phyloP scores from a whole-genome alignment of 2,797 vertebrate species.

The Orientallactaga sibirica region DNA sequence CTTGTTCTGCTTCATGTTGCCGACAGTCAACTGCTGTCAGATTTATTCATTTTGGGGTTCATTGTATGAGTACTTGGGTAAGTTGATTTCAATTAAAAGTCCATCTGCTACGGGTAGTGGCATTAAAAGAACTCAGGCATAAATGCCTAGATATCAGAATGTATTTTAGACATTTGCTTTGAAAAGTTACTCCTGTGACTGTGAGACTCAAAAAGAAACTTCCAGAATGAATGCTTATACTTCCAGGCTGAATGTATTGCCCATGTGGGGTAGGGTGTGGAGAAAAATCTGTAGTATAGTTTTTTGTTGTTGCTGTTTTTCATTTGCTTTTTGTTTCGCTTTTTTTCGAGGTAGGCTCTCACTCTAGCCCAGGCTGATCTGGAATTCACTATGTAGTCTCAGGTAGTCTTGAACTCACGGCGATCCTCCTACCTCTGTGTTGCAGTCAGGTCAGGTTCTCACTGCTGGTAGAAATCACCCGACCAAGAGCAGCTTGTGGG shows the following conservation, averaged over 20 bases:
- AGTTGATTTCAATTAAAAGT: slow-evolving; percentile 15
- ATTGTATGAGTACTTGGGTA: neutral
- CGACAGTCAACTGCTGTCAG: slow-evolving; percentile 47
- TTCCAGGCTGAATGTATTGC: slow-evolving; percentile 67
- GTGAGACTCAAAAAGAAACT: slow-evolving; percentile 76
- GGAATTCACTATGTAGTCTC: no score
- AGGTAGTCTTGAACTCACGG: no score
- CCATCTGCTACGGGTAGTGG: neutral
- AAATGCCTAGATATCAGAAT: neutral
- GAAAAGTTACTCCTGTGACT: slow-evolving; percentile 41
- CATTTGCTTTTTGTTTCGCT: neutral
- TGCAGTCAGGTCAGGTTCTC: no score
- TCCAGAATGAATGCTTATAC: slow-evolving; percentile 67
- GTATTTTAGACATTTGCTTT: slow-evolving; percentile 53
- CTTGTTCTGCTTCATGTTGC: neutral
- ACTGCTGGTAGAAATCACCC: no score
- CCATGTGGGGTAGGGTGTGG: neutral
- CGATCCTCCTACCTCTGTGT: no score
- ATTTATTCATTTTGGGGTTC: slow-evolving; percentile 2
- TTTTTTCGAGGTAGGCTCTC: no score
- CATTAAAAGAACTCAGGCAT: neutral
- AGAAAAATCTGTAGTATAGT: slow-evolving; percentile 20
- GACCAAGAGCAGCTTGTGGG: no score
- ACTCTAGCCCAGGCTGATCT: no score
- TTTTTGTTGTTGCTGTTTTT: neutral